Evolutionary conservation across 2,797 vertebrate species (phyloP).

Genomic region (Acipenser oxyrinchus): DNA sequence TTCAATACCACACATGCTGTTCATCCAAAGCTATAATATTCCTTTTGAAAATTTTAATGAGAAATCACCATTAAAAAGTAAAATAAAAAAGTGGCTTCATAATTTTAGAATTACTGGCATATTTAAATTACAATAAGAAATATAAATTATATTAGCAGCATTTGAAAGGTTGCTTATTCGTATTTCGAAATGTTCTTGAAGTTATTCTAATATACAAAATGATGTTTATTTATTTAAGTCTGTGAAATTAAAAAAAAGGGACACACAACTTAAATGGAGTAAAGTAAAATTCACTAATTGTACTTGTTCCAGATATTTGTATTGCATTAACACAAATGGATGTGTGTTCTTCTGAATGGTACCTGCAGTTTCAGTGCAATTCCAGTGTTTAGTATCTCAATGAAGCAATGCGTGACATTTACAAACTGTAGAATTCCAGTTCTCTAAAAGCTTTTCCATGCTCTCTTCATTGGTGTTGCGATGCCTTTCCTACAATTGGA

Average conservation of each 20-base stretch:
- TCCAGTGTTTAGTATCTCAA: constrained; percentile 16
- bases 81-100: constrained; percentile 30
- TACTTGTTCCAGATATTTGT: too few species aligned
- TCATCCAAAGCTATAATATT: constrained; percentile 12
- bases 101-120: constrained; percentile 29
- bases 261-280: too few species aligned
- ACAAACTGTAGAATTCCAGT: constrained; percentile 28
- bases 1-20: constrained; percentile 23
- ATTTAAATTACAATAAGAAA: constrained; percentile 33
- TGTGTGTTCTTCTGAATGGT: constrained; percentile 20
- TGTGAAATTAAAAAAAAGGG: too few species aligned
- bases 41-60: constrained; percentile 21
- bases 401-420: constrained; percentile 19
- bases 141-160: constrained; percentile 53
- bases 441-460: constrained; percentile 4
- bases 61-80: constrained; percentile 16
- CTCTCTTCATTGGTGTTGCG: constrained; percentile 44
- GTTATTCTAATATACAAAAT: too few species aligned
- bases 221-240: too few species aligned
- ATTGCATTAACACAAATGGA: constrained; percentile 22
- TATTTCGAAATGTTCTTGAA: not conserved
- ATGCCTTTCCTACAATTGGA: constrained; percentile 86
- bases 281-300: too few species aligned
- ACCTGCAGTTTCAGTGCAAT: constrained; percentile 21
- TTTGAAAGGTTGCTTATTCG: constrained; percentile 41